Evolutionary conservation across 2,797 vertebrate species (phyloP).

Genomic region (Delichon dasypus): DNA sequence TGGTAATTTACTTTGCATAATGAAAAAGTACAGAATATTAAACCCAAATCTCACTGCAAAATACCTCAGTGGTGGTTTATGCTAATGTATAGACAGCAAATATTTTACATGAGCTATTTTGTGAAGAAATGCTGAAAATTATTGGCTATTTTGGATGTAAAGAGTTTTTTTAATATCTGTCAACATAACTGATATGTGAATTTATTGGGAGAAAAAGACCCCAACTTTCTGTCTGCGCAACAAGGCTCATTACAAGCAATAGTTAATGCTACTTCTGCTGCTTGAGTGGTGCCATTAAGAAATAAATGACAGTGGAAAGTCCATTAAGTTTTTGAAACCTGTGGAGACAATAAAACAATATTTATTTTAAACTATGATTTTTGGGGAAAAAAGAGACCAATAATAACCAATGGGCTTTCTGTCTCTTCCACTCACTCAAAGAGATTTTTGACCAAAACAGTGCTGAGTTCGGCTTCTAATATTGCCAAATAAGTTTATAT

Average conservation of each 20-base stretch:
- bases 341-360: not conserved
- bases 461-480: not conserved
- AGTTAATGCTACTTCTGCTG: not conserved
- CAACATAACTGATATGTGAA: not conserved
- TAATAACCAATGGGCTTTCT: not conserved
- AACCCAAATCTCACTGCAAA: constrained; percentile 7
- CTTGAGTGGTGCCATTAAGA: not conserved
- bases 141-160: not conserved
- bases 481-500: constrained; percentile 4
- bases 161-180: not conserved
- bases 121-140: not conserved
- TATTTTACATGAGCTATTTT: not conserved
- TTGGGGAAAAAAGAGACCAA: not conserved
- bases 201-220: not conserved
- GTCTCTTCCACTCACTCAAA: not conserved
- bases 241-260: not conserved
- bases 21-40: constrained; percentile 46
- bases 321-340: not conserved
- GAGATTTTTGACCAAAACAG: not conserved
- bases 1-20: constrained; percentile 60
- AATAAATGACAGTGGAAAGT: not conserved
- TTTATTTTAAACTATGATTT: not conserved
- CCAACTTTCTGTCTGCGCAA: not conserved
- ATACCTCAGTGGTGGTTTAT: not conserved
- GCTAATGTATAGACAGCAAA: not conserved